phyloP scores from a whole-genome alignment of 2,888 invertebrate genomes.

The Ophion obscuratus region DNA sequence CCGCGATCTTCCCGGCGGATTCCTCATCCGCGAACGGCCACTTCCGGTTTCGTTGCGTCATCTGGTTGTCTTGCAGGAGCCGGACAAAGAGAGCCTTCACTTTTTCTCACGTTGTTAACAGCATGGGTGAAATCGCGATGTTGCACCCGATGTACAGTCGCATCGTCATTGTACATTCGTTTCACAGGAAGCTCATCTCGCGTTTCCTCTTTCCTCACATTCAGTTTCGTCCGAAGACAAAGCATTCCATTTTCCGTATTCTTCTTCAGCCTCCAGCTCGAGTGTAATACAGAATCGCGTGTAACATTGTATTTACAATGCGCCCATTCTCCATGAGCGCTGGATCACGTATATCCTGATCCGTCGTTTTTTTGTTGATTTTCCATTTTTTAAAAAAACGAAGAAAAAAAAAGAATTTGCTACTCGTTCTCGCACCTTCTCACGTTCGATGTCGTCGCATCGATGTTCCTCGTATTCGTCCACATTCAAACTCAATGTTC shows the following conservation, averaged over 20 bases:
- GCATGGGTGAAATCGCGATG: slow-evolving; percentile 46
- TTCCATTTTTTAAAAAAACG: slow-evolving; percentile 7
- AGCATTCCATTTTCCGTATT: not conserved
- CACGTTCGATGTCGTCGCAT: slow-evolving; percentile 54
- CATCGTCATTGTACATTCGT: slow-evolving; percentile 42
- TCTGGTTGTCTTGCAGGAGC: slow-evolving; percentile 6
- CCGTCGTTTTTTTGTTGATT: slow-evolving; percentile 66
- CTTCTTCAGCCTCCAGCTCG: slow-evolving; percentile 10
- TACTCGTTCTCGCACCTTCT: slow-evolving; percentile 63
- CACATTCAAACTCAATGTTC: slow-evolving; percentile 16
- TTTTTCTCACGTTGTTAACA: slow-evolving; percentile 24
- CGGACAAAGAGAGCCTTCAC: not conserved
- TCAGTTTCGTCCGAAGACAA: not conserved
- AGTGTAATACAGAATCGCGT: slow-evolving; percentile 44
- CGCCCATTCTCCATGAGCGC: slow-evolving; percentile 71
- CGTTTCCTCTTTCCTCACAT: slow-evolving; percentile 14
- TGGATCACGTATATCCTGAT: slow-evolving; percentile 79
- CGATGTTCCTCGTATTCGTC: slow-evolving; percentile 18
- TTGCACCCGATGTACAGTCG: slow-evolving; percentile 21
- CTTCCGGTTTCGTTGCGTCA: slow-evolving; percentile 54
- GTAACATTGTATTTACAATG: slow-evolving; percentile 81
- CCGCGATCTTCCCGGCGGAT: slow-evolving; percentile 5
- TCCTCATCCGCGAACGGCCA: not conserved
- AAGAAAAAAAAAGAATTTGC: slow-evolving; percentile 21
- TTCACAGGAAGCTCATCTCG: slow-evolving; percentile 44